Percentiles rank a stretch among this genome's conserved stretches.
Conservation (phyloP, 2,888 invertebrate species). For the Lepidonotus clava region DNA sequence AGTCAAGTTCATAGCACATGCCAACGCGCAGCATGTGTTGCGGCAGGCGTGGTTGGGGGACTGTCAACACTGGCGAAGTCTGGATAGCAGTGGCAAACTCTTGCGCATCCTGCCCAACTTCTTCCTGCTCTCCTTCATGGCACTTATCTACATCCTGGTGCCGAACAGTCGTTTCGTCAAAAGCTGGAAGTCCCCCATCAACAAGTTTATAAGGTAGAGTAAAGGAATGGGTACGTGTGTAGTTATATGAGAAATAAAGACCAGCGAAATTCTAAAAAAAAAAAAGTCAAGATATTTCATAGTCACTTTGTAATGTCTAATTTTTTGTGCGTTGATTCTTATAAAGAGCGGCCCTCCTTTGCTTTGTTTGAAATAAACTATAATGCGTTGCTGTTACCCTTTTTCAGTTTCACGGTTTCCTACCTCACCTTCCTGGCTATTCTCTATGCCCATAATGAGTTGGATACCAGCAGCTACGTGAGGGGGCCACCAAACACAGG, state of each 20-base stretch:
- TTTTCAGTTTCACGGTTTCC: conserved; percentile 83
- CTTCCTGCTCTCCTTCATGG: conserved; percentile 81
- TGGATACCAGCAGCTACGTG: conserved; percentile 64
- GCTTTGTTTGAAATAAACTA: neutral
- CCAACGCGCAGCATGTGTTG: conserved; percentile 85
- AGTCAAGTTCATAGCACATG: conserved; percentile 86
- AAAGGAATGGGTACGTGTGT: too few species aligned
- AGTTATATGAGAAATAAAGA: too few species aligned
- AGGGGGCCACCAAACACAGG: conserved; percentile 67
- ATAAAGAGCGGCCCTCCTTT: too few species aligned
- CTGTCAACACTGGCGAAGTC: conserved; percentile 82
- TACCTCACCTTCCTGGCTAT: conserved; percentile 84
- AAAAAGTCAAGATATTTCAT: too few species aligned
- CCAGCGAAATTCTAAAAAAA: too few species aligned
- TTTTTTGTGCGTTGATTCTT: too few species aligned
- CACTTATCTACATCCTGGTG: conserved; percentile 67
- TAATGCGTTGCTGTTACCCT: too few species aligned
- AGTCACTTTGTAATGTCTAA: too few species aligned
- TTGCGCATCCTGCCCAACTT: conserved; percentile 79
- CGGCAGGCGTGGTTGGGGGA: conserved; percentile 84
- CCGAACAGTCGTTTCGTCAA: conserved; percentile 60
- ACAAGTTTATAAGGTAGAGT: conserved; percentile 82
- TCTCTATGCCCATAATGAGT: conserved; percentile 82
- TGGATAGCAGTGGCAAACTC: conserved; percentile 77
- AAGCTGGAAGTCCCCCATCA: conserved; percentile 82